Percentiles rank a stretch among this genome's conserved stretches.
Evolutionary conservation across 2,797 vertebrate species (phyloP).

Genomic region (Thaleichthys pacificus): DNA sequence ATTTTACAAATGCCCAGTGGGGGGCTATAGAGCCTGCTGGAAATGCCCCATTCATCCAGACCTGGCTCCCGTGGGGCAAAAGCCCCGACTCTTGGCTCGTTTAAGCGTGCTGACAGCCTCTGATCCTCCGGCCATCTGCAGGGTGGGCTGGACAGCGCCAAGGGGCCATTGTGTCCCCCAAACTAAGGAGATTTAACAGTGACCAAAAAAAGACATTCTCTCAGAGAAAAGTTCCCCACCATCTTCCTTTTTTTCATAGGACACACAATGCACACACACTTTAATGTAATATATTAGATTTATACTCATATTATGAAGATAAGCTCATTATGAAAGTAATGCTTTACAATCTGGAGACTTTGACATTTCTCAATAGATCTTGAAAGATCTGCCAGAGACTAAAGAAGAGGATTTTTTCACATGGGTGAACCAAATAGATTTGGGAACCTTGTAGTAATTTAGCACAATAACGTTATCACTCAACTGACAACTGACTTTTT

Average conservation of each 20-base stretch:
- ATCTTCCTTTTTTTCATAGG: conserved; percentile 43
- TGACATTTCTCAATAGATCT: neutral
- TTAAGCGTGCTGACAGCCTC: conserved; percentile 93
- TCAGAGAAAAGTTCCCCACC: conserved; percentile 18
- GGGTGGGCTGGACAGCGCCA: conserved; percentile 69
- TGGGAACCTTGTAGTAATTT: conserved; percentile 19
- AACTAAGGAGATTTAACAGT: conserved; percentile 59
- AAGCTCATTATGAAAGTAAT: neutral
- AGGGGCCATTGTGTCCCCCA: conserved; percentile 63
- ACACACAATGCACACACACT: conserved; percentile 36
- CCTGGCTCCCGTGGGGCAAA: conserved; percentile 75
- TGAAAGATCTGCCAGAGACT: no score
- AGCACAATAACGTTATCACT: conserved; percentile 34
- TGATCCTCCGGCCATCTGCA: conserved; percentile 92
- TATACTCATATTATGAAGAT: no score
- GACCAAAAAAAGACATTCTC: conserved; percentile 39
- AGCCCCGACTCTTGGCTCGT: conserved; percentile 89
- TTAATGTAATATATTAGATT: conserved; percentile 16
- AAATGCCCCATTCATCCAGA: conserved; percentile 84
- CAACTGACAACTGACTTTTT: conserved; percentile 28
- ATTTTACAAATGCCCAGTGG: conserved; percentile 95
- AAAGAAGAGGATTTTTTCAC: neutral
- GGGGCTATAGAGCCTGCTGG: conserved; percentile 84
- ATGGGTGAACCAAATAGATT: conserved; percentile 18
- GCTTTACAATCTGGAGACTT: no score